phyloP scores from a whole-genome alignment of 2,797 vertebrate species.

The Melanotaenia maccullochi region DNA sequence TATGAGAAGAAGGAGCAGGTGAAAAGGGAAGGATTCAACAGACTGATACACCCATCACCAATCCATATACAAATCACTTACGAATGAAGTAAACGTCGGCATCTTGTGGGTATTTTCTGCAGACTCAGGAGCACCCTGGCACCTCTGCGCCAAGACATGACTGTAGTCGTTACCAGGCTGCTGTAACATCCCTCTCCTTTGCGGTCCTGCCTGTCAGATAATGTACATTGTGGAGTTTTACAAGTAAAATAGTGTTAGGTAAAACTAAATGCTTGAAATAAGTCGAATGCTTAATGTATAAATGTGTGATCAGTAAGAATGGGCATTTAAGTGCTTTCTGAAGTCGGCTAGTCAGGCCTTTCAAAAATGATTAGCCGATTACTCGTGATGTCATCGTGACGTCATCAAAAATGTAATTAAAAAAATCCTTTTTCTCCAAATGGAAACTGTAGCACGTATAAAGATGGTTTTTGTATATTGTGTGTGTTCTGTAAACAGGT shows the following conservation, averaged over 20 bases:
- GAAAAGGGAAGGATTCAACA: constrained; percentile 7
- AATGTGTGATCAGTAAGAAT: not conserved
- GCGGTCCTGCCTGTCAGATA: constrained; percentile 40
- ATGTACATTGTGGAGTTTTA: constrained; percentile 31
- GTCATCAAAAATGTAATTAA: too few relatives aligned
- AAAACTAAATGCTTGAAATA: not conserved
- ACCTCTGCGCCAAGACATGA: constrained; percentile 34
- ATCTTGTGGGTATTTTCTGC: constrained; percentile 10
- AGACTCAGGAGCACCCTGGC: not conserved
- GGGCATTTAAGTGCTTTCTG: too few relatives aligned
- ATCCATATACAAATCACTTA: constrained; percentile 48
- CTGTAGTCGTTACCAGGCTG: constrained; percentile 15
- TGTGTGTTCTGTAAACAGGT: too few relatives aligned
- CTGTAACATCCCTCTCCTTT: constrained; percentile 4
- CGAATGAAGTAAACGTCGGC: constrained; percentile 27
- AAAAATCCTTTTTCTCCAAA: too few relatives aligned
- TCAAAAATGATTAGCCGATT: too few relatives aligned
- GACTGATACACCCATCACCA: constrained; percentile 34
- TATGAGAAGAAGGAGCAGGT: not conserved
- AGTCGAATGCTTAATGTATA: not conserved
- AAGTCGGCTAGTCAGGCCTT: too few relatives aligned
- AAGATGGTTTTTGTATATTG: too few relatives aligned
- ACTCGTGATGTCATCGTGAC: too few relatives aligned
- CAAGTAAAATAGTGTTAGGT: not conserved
- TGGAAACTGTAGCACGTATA: too few relatives aligned